Evolutionary conservation across 1,140 invertebrate genomes (phyloP), one percentile per base, ranked within the genome.

Genomic region (Sycophila sp.): DNA sequence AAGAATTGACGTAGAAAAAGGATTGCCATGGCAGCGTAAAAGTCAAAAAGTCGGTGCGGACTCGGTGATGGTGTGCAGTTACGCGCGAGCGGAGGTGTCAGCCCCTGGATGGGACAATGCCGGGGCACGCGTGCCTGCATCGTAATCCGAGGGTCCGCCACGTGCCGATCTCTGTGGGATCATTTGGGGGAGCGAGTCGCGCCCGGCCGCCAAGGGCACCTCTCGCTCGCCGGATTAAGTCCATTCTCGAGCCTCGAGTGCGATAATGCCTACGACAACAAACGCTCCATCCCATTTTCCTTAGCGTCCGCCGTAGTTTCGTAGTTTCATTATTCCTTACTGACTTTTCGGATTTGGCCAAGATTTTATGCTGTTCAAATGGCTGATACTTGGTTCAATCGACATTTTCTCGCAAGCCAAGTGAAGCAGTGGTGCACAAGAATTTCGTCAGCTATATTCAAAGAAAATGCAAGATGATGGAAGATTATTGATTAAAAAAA

Each of bases 91-190:
- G 11, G n/a, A n/a, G n/a, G n/a, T n/a, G n/a, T n/a, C n/a, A n/a
- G n/a, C n/a, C n/a, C n/a, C n/a, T n/a, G n/a, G n/a, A n/a, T n/a
- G n/a, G n/a, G n/a, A n/a, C n/a, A n/a, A n/a, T n/a, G n/a, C n/a
- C n/a, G n/a, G n/a, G n/a, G n/a, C 55, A 24, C 55, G 19, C 60
- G 45, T 63, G 60, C 60, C 60, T 63, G 1, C 19, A 49, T n/a
- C 60, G 42, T 49, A 63, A 49, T 63, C 45, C 42, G 60, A 45
- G 45, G 62, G 32, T 26, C 17, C 19, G 80, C 75, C 83, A 83
- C 83, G 83, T 83, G 82, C 78, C 83, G 75, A 79, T 84, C 80
- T 80, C 78, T 80, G 78, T 82, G 82, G 77, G 80, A 81, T 83
- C 79, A 75, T 80, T 83, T 78, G 62, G 22, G 42, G 22, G 42